A percentile compares a stretch with the other conserved stretches of the same genome.
Evolutionary conservation across 1,140 invertebrate genomes (phyloP).

Genomic region (Drosophila yakuba): DNA sequence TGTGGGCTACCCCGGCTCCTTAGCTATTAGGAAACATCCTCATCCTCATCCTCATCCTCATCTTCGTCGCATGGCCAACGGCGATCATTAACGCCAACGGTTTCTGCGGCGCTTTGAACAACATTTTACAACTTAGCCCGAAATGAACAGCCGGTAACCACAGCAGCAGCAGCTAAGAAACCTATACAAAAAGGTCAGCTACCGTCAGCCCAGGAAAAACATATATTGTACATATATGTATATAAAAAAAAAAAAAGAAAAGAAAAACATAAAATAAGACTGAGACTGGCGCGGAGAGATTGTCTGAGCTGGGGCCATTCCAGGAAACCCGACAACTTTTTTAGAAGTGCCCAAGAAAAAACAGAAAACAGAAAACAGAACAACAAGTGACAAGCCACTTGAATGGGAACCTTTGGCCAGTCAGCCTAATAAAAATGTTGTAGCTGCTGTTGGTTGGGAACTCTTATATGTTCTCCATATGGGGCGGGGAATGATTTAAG

Average conservation of each 20-base stretch:
- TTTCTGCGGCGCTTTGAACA: constrained; percentile 66
- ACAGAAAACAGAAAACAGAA: constrained; percentile 46
- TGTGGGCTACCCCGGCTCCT: constrained; percentile 4
- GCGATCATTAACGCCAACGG: constrained; percentile 67
- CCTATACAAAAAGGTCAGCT: constrained; percentile 68
- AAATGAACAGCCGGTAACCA: constrained; percentile 46
- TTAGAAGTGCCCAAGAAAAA: constrained; percentile 66
- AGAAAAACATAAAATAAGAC: constrained; percentile 59
- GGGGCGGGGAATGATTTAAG: constrained; percentile 31
- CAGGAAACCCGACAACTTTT: constrained; percentile 73
- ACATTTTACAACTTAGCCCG: constrained; percentile 70
- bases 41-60: constrained; percentile 19
- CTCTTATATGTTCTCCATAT: constrained; percentile 8
- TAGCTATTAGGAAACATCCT: constrained; percentile 58
- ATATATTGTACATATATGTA: constrained; percentile 14
- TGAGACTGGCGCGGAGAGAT: constrained; percentile 14
- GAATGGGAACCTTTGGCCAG: constrained; percentile 54
- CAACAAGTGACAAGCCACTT: constrained; percentile 61
- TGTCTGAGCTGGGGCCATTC: constrained; percentile 53
- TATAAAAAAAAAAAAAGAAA: constrained; percentile 20
- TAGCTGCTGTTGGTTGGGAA: constrained; percentile 36
- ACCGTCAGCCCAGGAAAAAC: constrained; percentile 64
- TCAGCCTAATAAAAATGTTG: constrained; percentile 64
- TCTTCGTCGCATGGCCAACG: constrained; percentile 42
- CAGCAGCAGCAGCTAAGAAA: constrained; percentile 4